phyloP scores from a whole-genome alignment of 2,113 vertebrate genomes.

The Aythya baeri region DNA sequence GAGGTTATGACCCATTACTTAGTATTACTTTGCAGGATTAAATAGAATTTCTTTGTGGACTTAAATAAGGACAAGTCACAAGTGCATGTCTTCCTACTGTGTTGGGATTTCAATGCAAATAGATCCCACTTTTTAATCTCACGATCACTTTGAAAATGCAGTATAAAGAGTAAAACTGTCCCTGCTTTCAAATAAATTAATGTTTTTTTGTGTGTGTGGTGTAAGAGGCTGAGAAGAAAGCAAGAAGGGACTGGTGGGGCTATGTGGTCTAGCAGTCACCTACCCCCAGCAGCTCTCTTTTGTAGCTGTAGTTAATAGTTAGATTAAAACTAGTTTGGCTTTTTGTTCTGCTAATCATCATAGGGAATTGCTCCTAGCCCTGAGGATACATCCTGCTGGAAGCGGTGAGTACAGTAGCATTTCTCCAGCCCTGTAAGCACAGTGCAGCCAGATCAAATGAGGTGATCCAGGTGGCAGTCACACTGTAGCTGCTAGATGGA shows the following conservation, averaged over 20 bases:
- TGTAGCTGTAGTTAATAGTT: neutral
- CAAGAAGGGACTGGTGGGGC: neutral
- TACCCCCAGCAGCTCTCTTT: neutral
- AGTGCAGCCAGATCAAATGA: fast-evolving
- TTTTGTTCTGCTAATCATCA: neutral
- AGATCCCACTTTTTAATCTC: neutral
- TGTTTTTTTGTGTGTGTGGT: neutral
- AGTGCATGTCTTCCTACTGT: neutral
- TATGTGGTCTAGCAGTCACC: neutral
- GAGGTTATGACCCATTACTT: neutral
- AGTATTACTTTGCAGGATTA: neutral
- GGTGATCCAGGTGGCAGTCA: neutral
- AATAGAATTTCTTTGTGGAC: neutral
- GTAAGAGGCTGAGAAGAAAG: neutral
- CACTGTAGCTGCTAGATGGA: fast-evolving
- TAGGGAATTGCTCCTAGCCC: neutral
- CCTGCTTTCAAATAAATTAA: neutral
- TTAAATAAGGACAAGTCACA: neutral
- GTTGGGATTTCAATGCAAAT: neutral
- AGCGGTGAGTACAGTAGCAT: neutral
- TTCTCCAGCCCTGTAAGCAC: neutral
- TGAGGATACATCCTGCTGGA: neutral
- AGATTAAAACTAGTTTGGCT: neutral
- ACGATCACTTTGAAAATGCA: neutral
- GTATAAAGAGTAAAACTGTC: neutral